Evolutionary conservation across 92 coral and sea anemone species (phyloP).

Genomic region (Heteractis magnifica): DNA sequence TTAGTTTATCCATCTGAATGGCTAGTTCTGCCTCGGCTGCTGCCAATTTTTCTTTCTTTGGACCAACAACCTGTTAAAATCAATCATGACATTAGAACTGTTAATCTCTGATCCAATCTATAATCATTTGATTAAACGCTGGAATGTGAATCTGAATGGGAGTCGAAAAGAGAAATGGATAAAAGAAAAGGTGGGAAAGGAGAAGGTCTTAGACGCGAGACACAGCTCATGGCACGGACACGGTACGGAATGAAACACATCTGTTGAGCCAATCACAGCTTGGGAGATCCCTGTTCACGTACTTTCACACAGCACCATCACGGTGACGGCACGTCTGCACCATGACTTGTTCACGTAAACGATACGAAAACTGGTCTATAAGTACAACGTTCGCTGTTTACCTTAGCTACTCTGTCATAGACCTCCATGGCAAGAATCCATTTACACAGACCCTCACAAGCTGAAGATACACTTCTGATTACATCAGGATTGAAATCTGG

Average conservation of each 20-base stretch:
- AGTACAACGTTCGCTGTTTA: conserved; percentile 3
- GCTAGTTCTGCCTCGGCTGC: conserved; percentile 97
- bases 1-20: conserved; percentile 93
- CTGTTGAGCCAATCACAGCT: no score
- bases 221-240: no score
- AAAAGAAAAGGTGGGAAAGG: no score
- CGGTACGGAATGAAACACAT: no score
- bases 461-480: conserved; percentile 95
- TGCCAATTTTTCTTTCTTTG: conserved; percentile 91
- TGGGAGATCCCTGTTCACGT: no score
- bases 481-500: conserved; percentile 93
- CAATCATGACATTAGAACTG: background rate
- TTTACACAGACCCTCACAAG: conserved; percentile 97
- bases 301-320: no score
- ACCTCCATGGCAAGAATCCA: conserved; percentile 99
- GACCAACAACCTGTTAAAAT: conserved; percentile 88
- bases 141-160: background rate
- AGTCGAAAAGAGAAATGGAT: no score
- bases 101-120: background rate
- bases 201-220: no score
- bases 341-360: no score
- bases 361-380: no score
- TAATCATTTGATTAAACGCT: background rate
- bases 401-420: conserved; percentile 99
- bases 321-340: no score